phyloP scores from a whole-genome alignment of 1,140 invertebrate genomes.

The Patella vulgata region DNA sequence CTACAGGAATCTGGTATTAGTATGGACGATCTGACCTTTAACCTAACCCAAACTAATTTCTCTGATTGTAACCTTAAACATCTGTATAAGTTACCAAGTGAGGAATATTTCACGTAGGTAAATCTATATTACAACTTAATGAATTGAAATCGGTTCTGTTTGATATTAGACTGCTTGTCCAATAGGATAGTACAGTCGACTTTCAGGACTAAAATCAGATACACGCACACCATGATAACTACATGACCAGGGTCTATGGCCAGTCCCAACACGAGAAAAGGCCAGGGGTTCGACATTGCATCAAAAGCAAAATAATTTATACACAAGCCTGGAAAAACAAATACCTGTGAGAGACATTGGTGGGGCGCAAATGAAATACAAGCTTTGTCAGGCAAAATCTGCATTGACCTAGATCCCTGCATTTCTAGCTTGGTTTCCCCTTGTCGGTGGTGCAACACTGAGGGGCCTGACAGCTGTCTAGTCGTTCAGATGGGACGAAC shows the following conservation, averaged over 20 bases:
- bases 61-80: constrained; percentile 10
- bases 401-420: too few relatives aligned
- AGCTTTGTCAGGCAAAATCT: too few relatives aligned
- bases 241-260: not conserved
- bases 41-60: constrained; percentile 16
- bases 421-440: too few relatives aligned
- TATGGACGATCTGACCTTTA: constrained; percentile 9
- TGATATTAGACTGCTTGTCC: not conserved
- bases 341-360: too few relatives aligned
- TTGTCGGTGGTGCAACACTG: too few relatives aligned
- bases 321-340: too few relatives aligned
- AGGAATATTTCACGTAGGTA: constrained; percentile 27
- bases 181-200: not conserved
- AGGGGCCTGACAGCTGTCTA: too few relatives aligned
- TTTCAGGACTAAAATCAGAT: not conserved
- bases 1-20: not conserved
- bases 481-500: too few relatives aligned
- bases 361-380: too few relatives aligned
- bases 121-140: not conserved
- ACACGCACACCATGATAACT: not conserved
- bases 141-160: not conserved
- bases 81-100: constrained; percentile 19
- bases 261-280: not conserved
- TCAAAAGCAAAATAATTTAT: not conserved
- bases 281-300: not conserved